phyloP scores from a whole-genome alignment of 2,888 invertebrate species.

The Drosophila affinis region DNA sequence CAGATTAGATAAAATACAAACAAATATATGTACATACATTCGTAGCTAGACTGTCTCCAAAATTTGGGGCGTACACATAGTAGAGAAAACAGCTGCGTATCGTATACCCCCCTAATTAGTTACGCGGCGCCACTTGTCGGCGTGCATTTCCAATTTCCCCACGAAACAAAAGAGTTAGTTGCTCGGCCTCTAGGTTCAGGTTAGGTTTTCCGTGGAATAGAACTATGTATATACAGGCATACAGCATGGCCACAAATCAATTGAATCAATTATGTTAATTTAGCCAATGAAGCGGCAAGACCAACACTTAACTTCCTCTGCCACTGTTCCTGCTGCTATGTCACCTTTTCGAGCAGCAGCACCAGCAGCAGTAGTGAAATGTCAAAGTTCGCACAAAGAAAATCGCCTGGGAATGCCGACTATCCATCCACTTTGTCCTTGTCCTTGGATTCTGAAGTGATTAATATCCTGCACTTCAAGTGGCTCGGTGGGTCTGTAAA shows the following conservation, averaged over 20 bases:
- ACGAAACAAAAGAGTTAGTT: neutral
- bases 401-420: conserved; percentile 12
- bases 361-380: conserved; percentile 41
- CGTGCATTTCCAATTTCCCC: conserved; percentile 35
- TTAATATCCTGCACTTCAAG: conserved; percentile 58
- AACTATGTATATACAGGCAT: conserved; percentile 17
- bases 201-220: conserved; percentile 27
- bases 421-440: conserved; percentile 28
- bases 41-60: conserved; percentile 7
- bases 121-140: conserved; percentile 64
- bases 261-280: conserved; percentile 78
- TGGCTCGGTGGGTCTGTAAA: conserved; percentile 23
- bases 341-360: conserved; percentile 10
- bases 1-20: conserved; percentile 62
- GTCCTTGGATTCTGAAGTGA: conserved; percentile 67
- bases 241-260: conserved; percentile 58
- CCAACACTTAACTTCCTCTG: conserved; percentile 27
- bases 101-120: conserved; percentile 14
- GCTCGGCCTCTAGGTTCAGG: conserved; percentile 2
- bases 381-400: conserved; percentile 64
- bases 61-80: conserved; percentile 55
- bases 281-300: conserved; percentile 67
- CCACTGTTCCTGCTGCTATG: conserved; percentile 5
- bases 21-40: neutral
- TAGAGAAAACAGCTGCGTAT: conserved; percentile 41